These are phyloP conservation scores for Plagodis pulveraria DNA, from an alignment of 2,888 invertebrate genomes.

Conservation along the genomic window DNA sequence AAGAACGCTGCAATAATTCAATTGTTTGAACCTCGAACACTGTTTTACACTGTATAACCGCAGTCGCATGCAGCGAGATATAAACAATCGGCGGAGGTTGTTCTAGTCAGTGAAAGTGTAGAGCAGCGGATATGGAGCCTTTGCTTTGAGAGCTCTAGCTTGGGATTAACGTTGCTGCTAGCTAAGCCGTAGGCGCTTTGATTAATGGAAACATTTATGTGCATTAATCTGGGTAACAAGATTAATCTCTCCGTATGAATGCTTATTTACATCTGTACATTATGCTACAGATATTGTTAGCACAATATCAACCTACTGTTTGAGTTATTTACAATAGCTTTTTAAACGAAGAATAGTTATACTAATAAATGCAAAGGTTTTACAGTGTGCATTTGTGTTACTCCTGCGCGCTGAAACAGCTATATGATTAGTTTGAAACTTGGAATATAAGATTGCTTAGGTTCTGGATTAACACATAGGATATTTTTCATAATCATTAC, in stretches of 20 bases:
- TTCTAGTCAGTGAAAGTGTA: slow-evolving; percentile 59
- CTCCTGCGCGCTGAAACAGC: no score
- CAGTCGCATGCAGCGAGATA: slow-evolving; percentile 35
- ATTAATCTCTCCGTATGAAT: slow-evolving; percentile 18
- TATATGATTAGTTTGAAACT: no score
- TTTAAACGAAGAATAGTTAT: no score
- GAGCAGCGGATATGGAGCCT: slow-evolving; percentile 38
- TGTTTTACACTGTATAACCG: slow-evolving; percentile 9
- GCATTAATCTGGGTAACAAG: slow-evolving; percentile 17
- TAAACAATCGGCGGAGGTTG: slow-evolving; percentile 46
- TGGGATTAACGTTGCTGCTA: slow-evolving; percentile 27
- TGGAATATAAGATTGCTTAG: no score
- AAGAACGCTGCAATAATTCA: no score
- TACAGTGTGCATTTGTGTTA: no score
- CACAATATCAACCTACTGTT: no score
- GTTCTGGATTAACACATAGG: no score
- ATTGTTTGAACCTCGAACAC: slow-evolving; percentile 30
- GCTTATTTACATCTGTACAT: neutral
- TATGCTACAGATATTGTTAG: no score
- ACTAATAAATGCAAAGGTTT: no score
- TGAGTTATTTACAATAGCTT: no score
- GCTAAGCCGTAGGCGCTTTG: slow-evolving; percentile 22
- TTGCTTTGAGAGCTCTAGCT: slow-evolving; percentile 19
- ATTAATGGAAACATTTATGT: slow-evolving; percentile 9
- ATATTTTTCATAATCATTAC: neutral